Conservation (phyloP, 37 sponge, comb jelly and placozoan genomes). For the Beroe ovata region DNA sequence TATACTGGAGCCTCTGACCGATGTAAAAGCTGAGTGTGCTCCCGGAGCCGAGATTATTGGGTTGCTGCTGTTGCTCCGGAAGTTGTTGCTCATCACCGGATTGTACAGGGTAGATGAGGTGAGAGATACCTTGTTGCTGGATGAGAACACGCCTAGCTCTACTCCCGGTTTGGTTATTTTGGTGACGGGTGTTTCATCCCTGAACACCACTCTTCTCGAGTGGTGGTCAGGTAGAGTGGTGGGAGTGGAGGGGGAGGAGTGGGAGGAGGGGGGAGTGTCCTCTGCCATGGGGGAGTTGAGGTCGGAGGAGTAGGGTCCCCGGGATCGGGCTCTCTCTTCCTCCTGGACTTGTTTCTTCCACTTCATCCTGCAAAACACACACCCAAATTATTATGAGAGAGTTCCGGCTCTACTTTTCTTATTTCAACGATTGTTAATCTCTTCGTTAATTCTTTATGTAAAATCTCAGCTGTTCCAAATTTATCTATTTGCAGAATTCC, state of each 20-base stretch:
- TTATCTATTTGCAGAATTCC: not conserved
- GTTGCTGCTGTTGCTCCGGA: not conserved
- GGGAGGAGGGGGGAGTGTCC: not conserved
- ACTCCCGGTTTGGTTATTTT: too few species aligned
- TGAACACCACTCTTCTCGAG: not conserved
- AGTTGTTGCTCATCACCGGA: not conserved
- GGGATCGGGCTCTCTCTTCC: conserved; percentile 37
- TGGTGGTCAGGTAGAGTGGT: not conserved
- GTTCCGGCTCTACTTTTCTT: too few species aligned
- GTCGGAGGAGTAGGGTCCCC: conserved; percentile 29
- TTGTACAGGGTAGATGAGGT: not conserved
- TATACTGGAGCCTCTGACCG: not conserved
- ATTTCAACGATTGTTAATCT: too few species aligned
- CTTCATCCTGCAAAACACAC: conserved; percentile 60
- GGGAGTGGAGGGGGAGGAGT: not conserved
- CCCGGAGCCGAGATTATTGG: not conserved
- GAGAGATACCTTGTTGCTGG: too few species aligned
- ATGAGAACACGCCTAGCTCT: too few species aligned
- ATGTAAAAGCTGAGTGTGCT: not conserved
- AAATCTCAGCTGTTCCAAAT: not conserved
- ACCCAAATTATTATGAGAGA: too few species aligned
- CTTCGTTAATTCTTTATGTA: too few species aligned
- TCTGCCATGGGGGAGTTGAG: not conserved
- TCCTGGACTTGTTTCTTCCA: conserved; percentile 62
- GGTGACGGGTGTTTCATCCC: too few species aligned